Conservation (phyloP, 2,888 invertebrate species). For the Nomada hirtipes region DNA sequence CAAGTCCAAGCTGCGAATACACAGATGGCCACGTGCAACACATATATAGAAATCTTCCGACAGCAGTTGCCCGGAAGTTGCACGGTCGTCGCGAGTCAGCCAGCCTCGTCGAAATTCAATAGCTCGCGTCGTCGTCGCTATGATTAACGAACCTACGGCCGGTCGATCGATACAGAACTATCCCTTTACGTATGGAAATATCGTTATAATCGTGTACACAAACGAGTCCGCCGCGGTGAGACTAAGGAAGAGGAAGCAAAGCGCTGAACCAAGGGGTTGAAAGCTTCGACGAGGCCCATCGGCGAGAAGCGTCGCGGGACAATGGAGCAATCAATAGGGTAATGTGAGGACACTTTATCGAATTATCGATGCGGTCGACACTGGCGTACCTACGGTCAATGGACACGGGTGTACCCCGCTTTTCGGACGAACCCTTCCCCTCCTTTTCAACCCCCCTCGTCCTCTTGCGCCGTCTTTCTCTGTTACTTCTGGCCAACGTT, state of each 20-base stretch:
- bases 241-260: slow-evolving; percentile 70
- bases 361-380: slow-evolving; percentile 83
- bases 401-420: slow-evolving; percentile 74
- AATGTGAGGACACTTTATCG: slow-evolving; percentile 84
- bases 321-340: slow-evolving; percentile 84
- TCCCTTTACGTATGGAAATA: slow-evolving; percentile 59
- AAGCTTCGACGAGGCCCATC: slow-evolving; percentile 76
- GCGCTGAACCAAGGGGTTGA: slow-evolving; percentile 72
- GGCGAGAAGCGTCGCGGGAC: slow-evolving; percentile 77
- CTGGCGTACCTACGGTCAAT: slow-evolving; percentile 76
- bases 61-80: background rate
- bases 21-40: no score
- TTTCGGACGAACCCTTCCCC: slow-evolving; percentile 72
- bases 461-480: slow-evolving; percentile 27
- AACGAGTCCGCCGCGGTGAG: slow-evolving; percentile 57
- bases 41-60: background rate
- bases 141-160: slow-evolving; percentile 35
- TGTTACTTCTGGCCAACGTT: slow-evolving; percentile 42
- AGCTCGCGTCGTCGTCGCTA: slow-evolving; percentile 24
- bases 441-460: slow-evolving; percentile 1
- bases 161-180: slow-evolving; percentile 49
- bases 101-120: slow-evolving; percentile 35
- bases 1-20: no score
- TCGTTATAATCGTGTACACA: slow-evolving; percentile 66
- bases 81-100: background rate